A percentile compares a stretch with the other conserved stretches of the same genome.
phyloP scores from a whole-genome alignment of 2,113 vertebrate species.

The Pedetes capensis region DNA sequence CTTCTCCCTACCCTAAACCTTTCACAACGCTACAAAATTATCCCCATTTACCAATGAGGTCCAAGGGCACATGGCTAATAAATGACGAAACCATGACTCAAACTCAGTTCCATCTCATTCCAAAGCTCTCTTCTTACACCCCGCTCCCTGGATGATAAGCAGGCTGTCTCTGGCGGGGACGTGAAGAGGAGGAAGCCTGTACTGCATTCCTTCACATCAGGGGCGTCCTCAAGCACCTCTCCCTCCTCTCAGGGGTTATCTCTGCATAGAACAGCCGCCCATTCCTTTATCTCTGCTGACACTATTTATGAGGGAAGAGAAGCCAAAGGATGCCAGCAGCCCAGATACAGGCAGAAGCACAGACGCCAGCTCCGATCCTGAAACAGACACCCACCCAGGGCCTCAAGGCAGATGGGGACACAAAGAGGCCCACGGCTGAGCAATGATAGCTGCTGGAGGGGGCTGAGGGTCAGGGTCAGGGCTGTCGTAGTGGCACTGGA shows the following conservation, averaged over 20 bases:
- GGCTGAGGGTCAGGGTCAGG: not conserved
- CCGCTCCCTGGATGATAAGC: conserved; percentile 3
- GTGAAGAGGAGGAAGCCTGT: not conserved
- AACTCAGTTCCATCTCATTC: conserved; percentile 4
- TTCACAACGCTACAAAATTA: conserved; percentile 9
- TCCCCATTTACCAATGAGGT: conserved; percentile 28
- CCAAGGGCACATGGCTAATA: conserved; percentile 46
- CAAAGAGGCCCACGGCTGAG: not conserved
- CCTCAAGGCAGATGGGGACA: not conserved
- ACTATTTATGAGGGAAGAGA: conserved; percentile 50
- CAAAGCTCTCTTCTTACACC: not conserved
- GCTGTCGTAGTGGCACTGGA: not conserved
- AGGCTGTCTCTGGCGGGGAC: not conserved
- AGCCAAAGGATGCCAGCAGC: not conserved
- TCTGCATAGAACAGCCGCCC: not conserved
- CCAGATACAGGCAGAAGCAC: conserved; percentile 35
- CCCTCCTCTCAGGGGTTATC: conserved; percentile 28
- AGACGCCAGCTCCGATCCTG: not conserved
- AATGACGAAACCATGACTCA: not conserved
- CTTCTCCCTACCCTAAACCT: not conserved
- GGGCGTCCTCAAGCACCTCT: conserved; percentile 30
- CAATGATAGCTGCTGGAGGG: fast-evolving
- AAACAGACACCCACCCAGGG: not conserved
- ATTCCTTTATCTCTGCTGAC: conserved; percentile 61
- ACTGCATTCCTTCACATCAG: not conserved